These are phyloP conservation scores for Drosophila ohnishii DNA, from an alignment of 1,140 invertebrate genomes.

Conservation along the genomic window DNA sequence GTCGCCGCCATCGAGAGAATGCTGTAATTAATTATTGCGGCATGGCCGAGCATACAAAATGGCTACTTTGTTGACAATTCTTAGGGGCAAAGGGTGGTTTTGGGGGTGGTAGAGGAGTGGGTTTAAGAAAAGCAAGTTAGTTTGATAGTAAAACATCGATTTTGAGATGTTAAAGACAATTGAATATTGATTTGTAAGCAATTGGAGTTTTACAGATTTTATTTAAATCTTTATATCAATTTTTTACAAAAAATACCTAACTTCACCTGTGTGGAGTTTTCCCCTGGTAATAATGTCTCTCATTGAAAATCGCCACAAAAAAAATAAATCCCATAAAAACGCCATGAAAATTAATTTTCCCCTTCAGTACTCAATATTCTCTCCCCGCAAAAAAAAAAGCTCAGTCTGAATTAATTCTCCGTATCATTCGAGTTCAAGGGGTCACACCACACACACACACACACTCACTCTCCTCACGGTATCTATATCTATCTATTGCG, in stretches of 20 bases:
- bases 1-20: slow-evolving; percentile 56
- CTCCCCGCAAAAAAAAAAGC: not conserved
- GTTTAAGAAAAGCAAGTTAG: not conserved
- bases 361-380: slow-evolving; percentile 1
- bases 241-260: not conserved
- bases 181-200: not conserved
- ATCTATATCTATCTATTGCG: slow-evolving; percentile 37
- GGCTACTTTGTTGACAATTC: slow-evolving; percentile 60
- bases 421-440: slow-evolving; percentile 33
- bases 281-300: not conserved
- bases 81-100: not conserved
- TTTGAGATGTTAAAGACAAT: not conserved
- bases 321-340: slow-evolving; percentile 1
- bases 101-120: not conserved
- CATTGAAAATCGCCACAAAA: not conserved
- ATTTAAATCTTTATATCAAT: not conserved
- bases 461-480: not conserved
- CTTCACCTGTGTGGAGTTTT: not conserved
- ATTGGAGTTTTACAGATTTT: not conserved
- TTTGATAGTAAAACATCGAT: slow-evolving; percentile 12
- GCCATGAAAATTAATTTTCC: slow-evolving; percentile 8
- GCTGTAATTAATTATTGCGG: slow-evolving; percentile 74
- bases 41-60: slow-evolving; percentile 65
- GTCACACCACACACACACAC: slow-evolving; percentile 16
- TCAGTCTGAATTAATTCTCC: slow-evolving; percentile 14